Conservation (phyloP, 2,113 vertebrate species). For the Alligator sinensis region DNA sequence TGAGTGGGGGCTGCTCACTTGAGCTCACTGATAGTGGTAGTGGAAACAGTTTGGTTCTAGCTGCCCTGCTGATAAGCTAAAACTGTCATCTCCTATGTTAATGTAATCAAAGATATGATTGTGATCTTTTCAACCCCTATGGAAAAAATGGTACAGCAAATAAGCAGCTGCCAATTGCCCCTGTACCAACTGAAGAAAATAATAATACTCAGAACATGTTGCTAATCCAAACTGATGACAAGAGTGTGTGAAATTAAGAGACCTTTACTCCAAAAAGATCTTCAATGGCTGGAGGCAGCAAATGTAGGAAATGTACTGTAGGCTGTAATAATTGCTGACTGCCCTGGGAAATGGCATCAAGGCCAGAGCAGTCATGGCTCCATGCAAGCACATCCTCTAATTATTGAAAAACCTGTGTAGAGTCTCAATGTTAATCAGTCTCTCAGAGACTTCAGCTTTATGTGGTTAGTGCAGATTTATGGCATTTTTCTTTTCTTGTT, state of each 20-base stretch:
- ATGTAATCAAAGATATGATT: constrained; percentile 41
- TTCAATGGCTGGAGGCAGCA: constrained; percentile 80
- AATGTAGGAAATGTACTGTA: constrained; percentile 78
- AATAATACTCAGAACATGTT: constrained; percentile 34
- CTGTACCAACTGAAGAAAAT: constrained; percentile 28
- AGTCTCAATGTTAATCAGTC: constrained; percentile 96
- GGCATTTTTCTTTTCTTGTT: constrained; percentile 90
- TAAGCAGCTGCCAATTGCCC: constrained; percentile 64
- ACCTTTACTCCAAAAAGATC: constrained; percentile 85
- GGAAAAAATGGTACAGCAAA: constrained; percentile 56
- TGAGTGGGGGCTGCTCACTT: constrained; percentile 1
- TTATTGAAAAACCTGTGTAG: constrained; percentile 88
- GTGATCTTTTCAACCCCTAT: constrained; percentile 41
- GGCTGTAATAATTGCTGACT: constrained; percentile 89
- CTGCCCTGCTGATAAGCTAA: constrained; percentile 18
- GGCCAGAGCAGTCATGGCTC: constrained; percentile 82
- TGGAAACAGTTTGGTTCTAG: constrained; percentile 14
- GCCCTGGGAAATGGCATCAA: constrained; percentile 91
- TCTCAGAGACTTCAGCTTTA: constrained; percentile 92
- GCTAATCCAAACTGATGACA: constrained; percentile 76
- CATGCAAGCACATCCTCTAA: constrained; percentile 88
- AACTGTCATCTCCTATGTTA: not conserved
- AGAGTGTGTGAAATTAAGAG: constrained; percentile 88
- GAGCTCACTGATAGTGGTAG: constrained; percentile 9
- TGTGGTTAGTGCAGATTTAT: constrained; percentile 93